Evolutionary conservation across 2,888 invertebrate species (phyloP), one percentile per base, ranked within the genome.

Genomic region (Orthosia gracilis): DNA sequence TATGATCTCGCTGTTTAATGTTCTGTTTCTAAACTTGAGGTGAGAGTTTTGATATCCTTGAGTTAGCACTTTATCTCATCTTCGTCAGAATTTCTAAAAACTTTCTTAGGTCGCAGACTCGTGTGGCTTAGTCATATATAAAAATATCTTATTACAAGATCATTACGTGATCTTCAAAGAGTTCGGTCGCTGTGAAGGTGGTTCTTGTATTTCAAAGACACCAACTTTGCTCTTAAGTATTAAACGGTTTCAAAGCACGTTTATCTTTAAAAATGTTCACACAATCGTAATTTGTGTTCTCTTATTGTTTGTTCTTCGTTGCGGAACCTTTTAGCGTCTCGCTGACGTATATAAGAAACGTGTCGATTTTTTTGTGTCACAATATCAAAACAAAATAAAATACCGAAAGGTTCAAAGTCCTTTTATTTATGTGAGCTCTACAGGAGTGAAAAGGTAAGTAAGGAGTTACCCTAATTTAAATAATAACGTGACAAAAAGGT

Each of bases 121-220:
- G 73, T 67, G 76, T 82, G 75, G 57, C 64, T 74, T 68, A 84
- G 80, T 76, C 71, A 77, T 74, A 57, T 55, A 76, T 73, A 84
- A 75, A 82, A 79, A 80, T 79, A 85, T 84, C 76, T 76, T 85
- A 84, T 86, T 83, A 84, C 85, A 80, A 73, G 80, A 82, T 85
- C 86, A 85, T 86, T 86, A 86, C 58, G 70, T 69, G 78, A 76
- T 81, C 76, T 85, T 84, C 78, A 83, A 85, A 84, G 85, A 73
- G 74, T 61, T 78, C 11, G 63, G 50, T 69, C 54, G 66, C 55
- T 40, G 50, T 69, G 47, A 71, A 73, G 74, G 58, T 69, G 71
- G 63, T 57, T 81, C 76, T 86, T 75, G 64, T 76, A 57, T 86
- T 81, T 81, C 85, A 86, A 86, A 86, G 86, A 76, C 68, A 58